Base-by-base conservation (phyloP, 2,888 invertebrate species). In the Phrixothrix hirtus region DNA sequence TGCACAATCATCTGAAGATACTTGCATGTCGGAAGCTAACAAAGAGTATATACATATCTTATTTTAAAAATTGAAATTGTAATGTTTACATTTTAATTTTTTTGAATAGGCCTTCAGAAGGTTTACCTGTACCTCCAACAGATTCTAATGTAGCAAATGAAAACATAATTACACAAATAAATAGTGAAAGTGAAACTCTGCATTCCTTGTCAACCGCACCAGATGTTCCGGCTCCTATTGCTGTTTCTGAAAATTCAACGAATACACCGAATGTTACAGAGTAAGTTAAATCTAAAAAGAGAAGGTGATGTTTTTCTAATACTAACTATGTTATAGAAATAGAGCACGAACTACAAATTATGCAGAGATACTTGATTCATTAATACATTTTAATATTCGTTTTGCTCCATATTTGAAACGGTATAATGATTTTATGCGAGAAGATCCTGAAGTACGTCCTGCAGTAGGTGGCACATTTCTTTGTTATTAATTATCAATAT, bases 321-420 rank as follows among this genome's bases (percentile, higher is more conserved):
- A n/a, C n/a, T n/a, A n/a, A n/a, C n/a, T n/a, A n/a, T n/a, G n/a
- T n/a, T n/a, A n/a, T n/a, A n/a, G n/a, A n/a, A n/a, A n/a, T n/a
- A n/a, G n/a, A n/a, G n/a, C n/a, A n/a, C n/a, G n/a, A n/a, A n/a
- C n/a, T n/a, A n/a, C n/a, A n/a, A n/a, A n/a, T n/a, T 78, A 85
- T 77, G 81, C 80, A 10, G 79, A 79, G 46, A 68, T 85, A 6
- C 64, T 87, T 58, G 78, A 79, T 25, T 78, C 78, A 58, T 71
- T 84, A 32, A 70, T 75, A 41, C 74, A 75, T 32, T 71, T 84
- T 11, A 82, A 85, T 61, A 68, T 71, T 25, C 80, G 88, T 51
- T 76, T 89, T 38, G 79, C 82, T 57, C 88, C 89, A 1, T 86
- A 84, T 64, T 73, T 88, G 62, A 79, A 81, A 57, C 80, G 80